Evolutionary conservation across 1,140 invertebrate genomes (phyloP).

Genomic region (Zaprionus taronus): DNA sequence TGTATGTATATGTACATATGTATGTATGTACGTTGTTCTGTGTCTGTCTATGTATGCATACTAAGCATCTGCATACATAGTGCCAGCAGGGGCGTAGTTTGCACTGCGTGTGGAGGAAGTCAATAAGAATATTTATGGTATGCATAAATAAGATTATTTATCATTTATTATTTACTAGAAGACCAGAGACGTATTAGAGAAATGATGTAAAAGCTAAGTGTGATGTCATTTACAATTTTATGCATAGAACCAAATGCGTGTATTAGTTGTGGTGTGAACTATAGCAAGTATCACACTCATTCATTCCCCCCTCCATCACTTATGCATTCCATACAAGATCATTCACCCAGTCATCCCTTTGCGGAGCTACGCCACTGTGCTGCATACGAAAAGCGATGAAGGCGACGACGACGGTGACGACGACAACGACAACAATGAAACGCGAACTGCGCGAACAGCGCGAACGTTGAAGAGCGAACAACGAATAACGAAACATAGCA

Average conservation of each 20-base stretch:
- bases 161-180: too few species aligned
- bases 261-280: too few species aligned
- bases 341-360: not conserved
- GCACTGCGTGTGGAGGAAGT: not conserved
- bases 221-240: too few species aligned
- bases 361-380: slow-evolving; percentile 13
- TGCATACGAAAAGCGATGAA: slow-evolving; percentile 46
- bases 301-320: too few species aligned
- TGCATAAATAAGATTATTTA: too few species aligned
- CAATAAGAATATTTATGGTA: not conserved
- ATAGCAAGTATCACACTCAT: too few species aligned
- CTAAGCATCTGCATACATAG: slow-evolving; percentile 28
- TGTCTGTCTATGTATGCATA: slow-evolving; percentile 11
- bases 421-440: slow-evolving; percentile 11
- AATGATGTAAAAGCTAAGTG: too few species aligned
- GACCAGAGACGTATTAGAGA: too few species aligned
- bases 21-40: not conserved
- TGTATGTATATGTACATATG: not conserved
- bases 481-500: slow-evolving; percentile 51
- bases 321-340: not conserved
- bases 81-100: slow-evolving; percentile 13
- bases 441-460: slow-evolving; percentile 18
- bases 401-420: slow-evolving; percentile 3
- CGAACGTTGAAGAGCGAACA: slow-evolving; percentile 18
- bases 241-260: too few species aligned